Base-by-base conservation (phyloP, 2,797 vertebrate genomes). In the Rousettus madagascariensis region DNA sequence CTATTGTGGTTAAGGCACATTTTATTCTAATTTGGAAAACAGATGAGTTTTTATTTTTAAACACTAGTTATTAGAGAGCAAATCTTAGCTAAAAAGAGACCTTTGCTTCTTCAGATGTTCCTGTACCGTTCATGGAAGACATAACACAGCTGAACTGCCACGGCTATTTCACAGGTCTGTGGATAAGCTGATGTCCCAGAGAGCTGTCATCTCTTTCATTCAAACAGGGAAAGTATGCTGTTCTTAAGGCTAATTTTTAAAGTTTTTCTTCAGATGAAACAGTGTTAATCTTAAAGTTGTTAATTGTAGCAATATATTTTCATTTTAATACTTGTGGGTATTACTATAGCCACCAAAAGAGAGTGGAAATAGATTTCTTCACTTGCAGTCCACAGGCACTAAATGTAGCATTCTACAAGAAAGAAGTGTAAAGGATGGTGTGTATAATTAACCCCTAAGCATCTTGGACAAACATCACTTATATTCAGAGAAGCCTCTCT, bases 41-140 rank as follows among this genome's bases (percentile, higher is more conserved):
- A 83, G 65, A 41, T 75, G 10, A 5, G 11, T 28, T 80, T 89
- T 57, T 65, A 28, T 84, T 43, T 46, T 55, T 41, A 69, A 65
- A 92, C 53, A 75, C 20, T 78, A 49, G 55, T 43, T 69, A 49
- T 53, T 55, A 89, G 66, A 78, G 33, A 89, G 49, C 65, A 77
- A 55, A 68, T 2, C 36, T 71, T 75, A 24, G 43, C 68, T 46
- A 19, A 63, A 33, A 51, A 65, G 46, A 15, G 49, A 11, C 12
- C 41, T 9, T 8, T 22, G 65, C 59, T 61, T 26, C 86, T 69
- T 71, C 49, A n/a, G 89, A 36, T 9, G 43, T 11, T 63, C 65
- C 41, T 0, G 0, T 3, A 30, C 57, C 30, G 5, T 2, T 17
- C 2, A 17, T 0, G 5, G 46, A 43, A 65, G 16, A 33, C 8